Evolutionary conservation across 1,140 invertebrate species (phyloP).

Genomic region (Drosophila ogumai): DNA sequence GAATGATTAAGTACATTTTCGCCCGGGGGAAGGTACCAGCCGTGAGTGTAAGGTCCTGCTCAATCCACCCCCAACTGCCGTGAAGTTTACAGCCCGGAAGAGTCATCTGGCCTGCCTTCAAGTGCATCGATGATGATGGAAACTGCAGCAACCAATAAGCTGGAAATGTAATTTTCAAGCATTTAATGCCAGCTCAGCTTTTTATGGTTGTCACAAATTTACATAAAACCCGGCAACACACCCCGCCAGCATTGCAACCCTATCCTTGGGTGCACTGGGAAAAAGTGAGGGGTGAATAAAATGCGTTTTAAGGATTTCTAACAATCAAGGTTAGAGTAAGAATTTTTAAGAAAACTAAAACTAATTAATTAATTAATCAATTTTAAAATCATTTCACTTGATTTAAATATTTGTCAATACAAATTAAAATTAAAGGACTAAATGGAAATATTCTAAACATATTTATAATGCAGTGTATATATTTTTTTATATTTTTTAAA

Average conservation of each 20-base stretch:
- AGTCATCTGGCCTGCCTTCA: constrained; percentile 40
- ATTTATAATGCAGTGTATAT: too few species aligned
- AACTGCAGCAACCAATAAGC: constrained; percentile 50
- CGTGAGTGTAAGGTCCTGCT: constrained; percentile 9
- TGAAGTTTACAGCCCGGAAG: constrained; percentile 20
- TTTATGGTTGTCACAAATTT: constrained; percentile 63
- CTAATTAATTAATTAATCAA: too few species aligned
- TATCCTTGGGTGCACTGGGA: constrained; percentile 31
- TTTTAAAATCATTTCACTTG: too few species aligned
- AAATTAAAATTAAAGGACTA: too few species aligned
- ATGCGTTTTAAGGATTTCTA: not conserved
- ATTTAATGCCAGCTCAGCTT: constrained; percentile 57
- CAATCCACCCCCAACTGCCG: constrained; percentile 17
- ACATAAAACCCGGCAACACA: constrained; percentile 41
- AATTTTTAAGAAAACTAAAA: too few species aligned
- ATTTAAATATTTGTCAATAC: too few species aligned
- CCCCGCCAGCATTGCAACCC: constrained; percentile 54
- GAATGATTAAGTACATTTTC: constrained; percentile 84
- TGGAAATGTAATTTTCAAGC: constrained; percentile 52
- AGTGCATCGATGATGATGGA: constrained; percentile 32
- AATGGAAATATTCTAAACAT: too few species aligned
- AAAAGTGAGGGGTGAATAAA: not conserved
- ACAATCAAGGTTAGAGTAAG: too few species aligned
- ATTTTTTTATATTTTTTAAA: too few species aligned
- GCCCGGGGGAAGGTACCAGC: constrained; percentile 45